phyloP scores from a whole-genome alignment of 2,113 vertebrate species.

The Eretmochelys imbricata region DNA sequence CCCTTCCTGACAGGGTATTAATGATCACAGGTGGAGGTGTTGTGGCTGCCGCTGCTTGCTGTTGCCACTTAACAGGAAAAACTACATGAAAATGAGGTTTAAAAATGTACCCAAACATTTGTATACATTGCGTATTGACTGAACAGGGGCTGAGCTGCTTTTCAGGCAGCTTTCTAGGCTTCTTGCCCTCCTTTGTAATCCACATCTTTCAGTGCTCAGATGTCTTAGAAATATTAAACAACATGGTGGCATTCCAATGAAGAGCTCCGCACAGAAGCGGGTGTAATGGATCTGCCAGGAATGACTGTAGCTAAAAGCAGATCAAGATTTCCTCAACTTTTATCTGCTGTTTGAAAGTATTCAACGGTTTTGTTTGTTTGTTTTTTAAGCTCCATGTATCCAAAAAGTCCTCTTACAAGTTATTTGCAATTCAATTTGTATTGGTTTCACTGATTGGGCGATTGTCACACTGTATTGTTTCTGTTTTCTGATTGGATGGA shows the following conservation, averaged over 20 bases:
- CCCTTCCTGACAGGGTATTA: conserved; percentile 70
- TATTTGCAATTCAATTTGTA: background rate
- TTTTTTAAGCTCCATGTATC: background rate
- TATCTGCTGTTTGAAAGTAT: background rate
- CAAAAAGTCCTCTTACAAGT: background rate
- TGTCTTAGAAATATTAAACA: conserved; percentile 32
- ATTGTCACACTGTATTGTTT: background rate
- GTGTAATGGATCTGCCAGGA: background rate
- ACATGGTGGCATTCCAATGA: background rate
- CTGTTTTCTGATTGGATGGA: background rate
- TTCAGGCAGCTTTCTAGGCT: background rate
- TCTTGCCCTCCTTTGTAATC: conserved; percentile 38
- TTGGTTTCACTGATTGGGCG: background rate
- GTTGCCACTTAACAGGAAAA: conserved; percentile 61
- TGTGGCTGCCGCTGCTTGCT: conserved; percentile 41
- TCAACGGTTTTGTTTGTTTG: accelerated
- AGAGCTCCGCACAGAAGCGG: background rate
- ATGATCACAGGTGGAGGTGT: conserved; percentile 61
- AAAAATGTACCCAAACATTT: conserved; percentile 42
- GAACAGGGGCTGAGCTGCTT: conserved; percentile 64
- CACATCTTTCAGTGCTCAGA: conserved; percentile 3
- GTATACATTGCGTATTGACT: conserved; percentile 42
- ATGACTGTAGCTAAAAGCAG: background rate
- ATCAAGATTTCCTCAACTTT: background rate
- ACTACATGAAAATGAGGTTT: conserved; percentile 40